These are phyloP conservation scores for Malthinus seriepunctatus DNA, from an alignment of 2,888 invertebrate genomes.

Conservation along the genomic window DNA sequence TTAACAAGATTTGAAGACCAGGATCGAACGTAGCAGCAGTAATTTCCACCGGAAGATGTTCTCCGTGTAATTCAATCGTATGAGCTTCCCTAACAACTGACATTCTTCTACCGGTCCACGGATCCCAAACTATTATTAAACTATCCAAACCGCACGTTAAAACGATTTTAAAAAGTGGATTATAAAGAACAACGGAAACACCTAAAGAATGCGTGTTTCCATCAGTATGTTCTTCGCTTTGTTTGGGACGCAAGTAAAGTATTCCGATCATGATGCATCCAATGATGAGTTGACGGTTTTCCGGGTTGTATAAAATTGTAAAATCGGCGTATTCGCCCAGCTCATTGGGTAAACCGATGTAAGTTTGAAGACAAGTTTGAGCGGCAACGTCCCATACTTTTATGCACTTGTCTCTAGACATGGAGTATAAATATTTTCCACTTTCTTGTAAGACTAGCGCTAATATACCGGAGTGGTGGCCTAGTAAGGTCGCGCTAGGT, in stretches of 20 bases:
- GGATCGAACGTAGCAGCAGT: slow-evolving; percentile 79
- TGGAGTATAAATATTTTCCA: slow-evolving; percentile 70
- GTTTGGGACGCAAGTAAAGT: slow-evolving; percentile 66
- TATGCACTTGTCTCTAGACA: slow-evolving; percentile 72
- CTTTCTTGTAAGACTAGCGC: slow-evolving; percentile 68
- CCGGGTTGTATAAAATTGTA: slow-evolving; percentile 66
- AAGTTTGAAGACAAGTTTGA: slow-evolving; percentile 72
- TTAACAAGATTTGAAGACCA: slow-evolving; percentile 71
- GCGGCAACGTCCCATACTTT: slow-evolving; percentile 77
- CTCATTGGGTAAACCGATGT: slow-evolving; percentile 65
- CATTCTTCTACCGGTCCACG: slow-evolving; percentile 70
- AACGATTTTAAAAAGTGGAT: slow-evolving; percentile 73
- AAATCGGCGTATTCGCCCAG: slow-evolving; percentile 65
- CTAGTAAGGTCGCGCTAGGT: slow-evolving; percentile 65
- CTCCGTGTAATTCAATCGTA: slow-evolving; percentile 67
- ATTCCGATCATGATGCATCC: slow-evolving; percentile 68
- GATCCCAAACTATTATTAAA: slow-evolving; percentile 82
- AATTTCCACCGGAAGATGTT: slow-evolving; percentile 70
- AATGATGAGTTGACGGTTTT: slow-evolving; percentile 67
- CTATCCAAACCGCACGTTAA: slow-evolving; percentile 81
- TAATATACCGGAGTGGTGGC: slow-evolving; percentile 72
- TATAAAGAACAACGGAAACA: slow-evolving; percentile 75
- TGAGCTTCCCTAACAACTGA: slow-evolving; percentile 73
- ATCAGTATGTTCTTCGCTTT: slow-evolving; percentile 70
- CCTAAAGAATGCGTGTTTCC: slow-evolving; percentile 64